Conservation (phyloP, 2,888 invertebrate species). For the Ypsolopha sequella region DNA sequence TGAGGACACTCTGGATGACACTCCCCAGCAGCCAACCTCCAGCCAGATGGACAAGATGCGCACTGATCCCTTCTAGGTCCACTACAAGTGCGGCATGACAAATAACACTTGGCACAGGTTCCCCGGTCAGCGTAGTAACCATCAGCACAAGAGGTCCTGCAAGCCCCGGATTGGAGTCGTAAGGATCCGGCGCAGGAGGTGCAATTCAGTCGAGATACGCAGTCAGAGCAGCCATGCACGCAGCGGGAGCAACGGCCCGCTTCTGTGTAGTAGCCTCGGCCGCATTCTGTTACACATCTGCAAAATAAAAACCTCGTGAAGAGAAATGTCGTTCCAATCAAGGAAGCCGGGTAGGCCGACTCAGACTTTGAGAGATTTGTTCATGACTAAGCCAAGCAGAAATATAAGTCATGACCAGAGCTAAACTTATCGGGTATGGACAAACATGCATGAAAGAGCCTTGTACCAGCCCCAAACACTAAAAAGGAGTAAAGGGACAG, state of each 20-base stretch:
- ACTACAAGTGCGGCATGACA: constrained; percentile 87
- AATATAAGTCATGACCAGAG: too few relatives aligned
- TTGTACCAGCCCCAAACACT: not conserved
- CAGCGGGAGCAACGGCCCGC: constrained; percentile 83
- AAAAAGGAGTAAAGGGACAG: too few relatives aligned
- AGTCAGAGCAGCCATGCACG: constrained; percentile 82
- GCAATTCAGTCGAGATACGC: constrained; percentile 84
- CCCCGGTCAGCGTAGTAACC: constrained; percentile 89
- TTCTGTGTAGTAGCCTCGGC: constrained; percentile 80
- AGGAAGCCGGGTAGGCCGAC: too few relatives aligned
- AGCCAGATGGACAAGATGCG: constrained; percentile 83
- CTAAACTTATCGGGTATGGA: too few relatives aligned
- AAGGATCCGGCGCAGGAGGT: constrained; percentile 82
- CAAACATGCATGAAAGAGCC: too few relatives aligned
- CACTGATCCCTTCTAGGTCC: constrained; percentile 89
- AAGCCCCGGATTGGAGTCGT: constrained; percentile 86
- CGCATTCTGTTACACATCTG: constrained; percentile 83
- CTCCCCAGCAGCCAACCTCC: constrained; percentile 87
- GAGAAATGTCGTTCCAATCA: too few relatives aligned
- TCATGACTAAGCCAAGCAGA: too few relatives aligned
- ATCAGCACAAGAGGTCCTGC: constrained; percentile 82
- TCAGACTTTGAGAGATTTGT: too few relatives aligned
- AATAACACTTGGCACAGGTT: constrained; percentile 84
- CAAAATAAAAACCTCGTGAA: constrained; percentile 18
- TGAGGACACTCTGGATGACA: constrained; percentile 89